phyloP scores from a whole-genome alignment of 2,113 vertebrate species.

The Oryzias celebensis region DNA sequence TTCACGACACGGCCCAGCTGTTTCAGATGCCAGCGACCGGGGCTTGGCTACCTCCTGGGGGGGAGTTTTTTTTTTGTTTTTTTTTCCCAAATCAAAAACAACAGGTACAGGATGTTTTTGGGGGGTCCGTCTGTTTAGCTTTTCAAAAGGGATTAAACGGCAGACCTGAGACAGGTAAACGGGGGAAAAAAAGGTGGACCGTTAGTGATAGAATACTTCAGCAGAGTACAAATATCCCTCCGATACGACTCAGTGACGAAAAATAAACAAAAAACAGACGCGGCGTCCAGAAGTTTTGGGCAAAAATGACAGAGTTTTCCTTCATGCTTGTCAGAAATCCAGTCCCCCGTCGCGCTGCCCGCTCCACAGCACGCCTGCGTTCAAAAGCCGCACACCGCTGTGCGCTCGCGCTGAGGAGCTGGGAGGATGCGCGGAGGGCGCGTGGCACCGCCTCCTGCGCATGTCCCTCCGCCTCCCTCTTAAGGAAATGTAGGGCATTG shows the following conservation, averaged over 20 bases:
- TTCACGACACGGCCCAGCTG: conserved; percentile 53
- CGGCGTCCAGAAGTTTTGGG: conserved; percentile 13
- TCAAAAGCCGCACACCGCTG: conserved; percentile 36
- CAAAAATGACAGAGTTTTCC: conserved; percentile 4
- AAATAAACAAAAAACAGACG: conserved; percentile 20
- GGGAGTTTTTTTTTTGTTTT: not conserved
- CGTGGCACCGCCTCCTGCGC: conserved; percentile 52
- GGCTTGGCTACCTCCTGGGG: conserved; percentile 30
- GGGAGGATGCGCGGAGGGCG: conserved; percentile 58
- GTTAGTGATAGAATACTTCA: not conserved
- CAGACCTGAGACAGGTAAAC: conserved; percentile 34
- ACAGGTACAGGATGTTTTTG: not conserved
- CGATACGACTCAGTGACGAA: not conserved
- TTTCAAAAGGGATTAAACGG: not conserved
- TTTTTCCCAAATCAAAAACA: not conserved
- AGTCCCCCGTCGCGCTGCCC: not conserved
- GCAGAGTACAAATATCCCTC: conserved; percentile 12
- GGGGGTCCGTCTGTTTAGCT: not conserved
- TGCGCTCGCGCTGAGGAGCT: conserved; percentile 2
- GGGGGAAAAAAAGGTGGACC: not conserved
- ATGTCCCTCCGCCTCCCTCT: conserved; percentile 53
- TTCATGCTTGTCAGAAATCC: conserved; percentile 2
- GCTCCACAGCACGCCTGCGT: conserved; percentile 5
- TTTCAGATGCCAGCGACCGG: conserved; percentile 35
- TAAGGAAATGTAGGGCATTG: conserved; percentile 53